phyloP scores from a whole-genome alignment of 2,888 invertebrate genomes.

The Ochropleura leucogaster region DNA sequence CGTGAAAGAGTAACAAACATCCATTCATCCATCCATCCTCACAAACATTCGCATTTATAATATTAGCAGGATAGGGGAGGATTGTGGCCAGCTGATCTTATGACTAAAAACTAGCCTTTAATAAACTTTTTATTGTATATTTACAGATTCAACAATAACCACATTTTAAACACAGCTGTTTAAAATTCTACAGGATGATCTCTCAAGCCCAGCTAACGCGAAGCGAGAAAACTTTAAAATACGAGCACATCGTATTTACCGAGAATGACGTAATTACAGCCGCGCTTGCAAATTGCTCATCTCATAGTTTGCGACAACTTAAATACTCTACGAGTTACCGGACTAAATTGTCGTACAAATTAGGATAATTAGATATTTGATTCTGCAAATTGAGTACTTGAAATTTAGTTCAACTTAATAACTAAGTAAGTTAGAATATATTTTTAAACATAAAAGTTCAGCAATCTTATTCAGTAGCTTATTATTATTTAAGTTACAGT shows the following conservation, averaged over 20 bases:
- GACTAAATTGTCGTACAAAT: slow-evolving; percentile 1
- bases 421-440: not conserved
- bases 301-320: slow-evolving; percentile 36
- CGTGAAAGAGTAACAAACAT: no score
- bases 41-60: no score
- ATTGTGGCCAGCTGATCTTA: not conserved
- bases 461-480: no score
- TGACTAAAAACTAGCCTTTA: not conserved
- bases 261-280: slow-evolving; percentile 23
- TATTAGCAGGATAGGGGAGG: not conserved
- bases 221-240: slow-evolving; percentile 17
- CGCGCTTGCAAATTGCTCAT: slow-evolving; percentile 37
- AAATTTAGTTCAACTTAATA: not conserved
- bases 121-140: not conserved
- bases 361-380: slow-evolving; percentile 2
- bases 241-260: slow-evolving; percentile 14
- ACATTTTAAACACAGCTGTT: slow-evolving; percentile 3
- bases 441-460: not conserved
- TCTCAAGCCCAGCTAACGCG: slow-evolving; percentile 19
- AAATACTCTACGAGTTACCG: slow-evolving; percentile 19
- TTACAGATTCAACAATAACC: not conserved
- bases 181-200: slow-evolving; percentile 5
- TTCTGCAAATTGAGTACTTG: not conserved
- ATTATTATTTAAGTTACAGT: no score
- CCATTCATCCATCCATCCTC: no score